These are phyloP conservation scores for Atta colombica DNA, from an alignment of 1,140 invertebrate species.

Conservation along the genomic window DNA sequence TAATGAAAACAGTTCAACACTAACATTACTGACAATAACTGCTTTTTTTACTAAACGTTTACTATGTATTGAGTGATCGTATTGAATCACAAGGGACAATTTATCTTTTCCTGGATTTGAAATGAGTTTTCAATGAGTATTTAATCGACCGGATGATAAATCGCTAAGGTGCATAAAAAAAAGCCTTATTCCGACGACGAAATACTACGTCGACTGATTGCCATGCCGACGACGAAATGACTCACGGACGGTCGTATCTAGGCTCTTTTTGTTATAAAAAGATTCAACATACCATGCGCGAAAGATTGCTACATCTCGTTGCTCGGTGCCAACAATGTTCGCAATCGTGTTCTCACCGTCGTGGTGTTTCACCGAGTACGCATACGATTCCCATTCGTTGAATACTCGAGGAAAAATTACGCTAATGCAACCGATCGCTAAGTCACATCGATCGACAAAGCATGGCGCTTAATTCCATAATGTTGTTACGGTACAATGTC, in stretches of 20 bases:
- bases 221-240: constrained; percentile 45
- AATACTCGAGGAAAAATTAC: constrained; percentile 47
- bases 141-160: constrained; percentile 37
- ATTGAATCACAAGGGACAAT: constrained; percentile 3
- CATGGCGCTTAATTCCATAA: constrained; percentile 42
- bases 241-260: constrained; percentile 64
- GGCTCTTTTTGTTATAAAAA: constrained; percentile 73
- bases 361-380: constrained; percentile 60
- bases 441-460: constrained; percentile 56
- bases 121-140: constrained; percentile 14
- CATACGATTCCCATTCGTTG: constrained; percentile 44
- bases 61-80: background rate
- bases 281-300: constrained; percentile 61
- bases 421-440: constrained; percentile 46
- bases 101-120: background rate
- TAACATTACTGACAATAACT: background rate
- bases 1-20: background rate
- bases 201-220: constrained; percentile 17
- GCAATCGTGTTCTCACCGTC: constrained; percentile 10
- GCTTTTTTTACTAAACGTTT: background rate
- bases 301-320: constrained; percentile 70
- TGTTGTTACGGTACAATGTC: background rate
- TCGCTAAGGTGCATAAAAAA: background rate
- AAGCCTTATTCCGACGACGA: background rate
- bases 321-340: constrained; percentile 64